Conservation (phyloP, 2,888 invertebrate genomes). For the Creontiades dilutus region DNA sequence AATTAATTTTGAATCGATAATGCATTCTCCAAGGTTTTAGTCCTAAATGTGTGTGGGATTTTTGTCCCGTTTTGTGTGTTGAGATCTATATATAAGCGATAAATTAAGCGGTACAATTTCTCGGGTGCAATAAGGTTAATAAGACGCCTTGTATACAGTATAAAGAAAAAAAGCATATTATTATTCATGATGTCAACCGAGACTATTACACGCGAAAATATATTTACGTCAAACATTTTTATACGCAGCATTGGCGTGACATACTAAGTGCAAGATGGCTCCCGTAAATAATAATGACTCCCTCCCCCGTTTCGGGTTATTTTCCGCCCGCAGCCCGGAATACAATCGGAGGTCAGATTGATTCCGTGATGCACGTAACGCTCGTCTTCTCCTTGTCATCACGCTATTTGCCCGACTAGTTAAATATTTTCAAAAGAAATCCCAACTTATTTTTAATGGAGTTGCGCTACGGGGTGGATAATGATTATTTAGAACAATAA, state of each 20-base stretch:
- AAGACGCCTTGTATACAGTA: too few species aligned
- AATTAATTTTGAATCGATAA: too few species aligned
- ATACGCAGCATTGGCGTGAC: conserved; percentile 2
- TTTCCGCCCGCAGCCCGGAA: not conserved
- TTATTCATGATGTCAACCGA: not conserved
- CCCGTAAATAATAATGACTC: conserved; percentile 1
- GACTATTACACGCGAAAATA: not conserved
- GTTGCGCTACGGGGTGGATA: not conserved
- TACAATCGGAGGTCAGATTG: conserved; percentile 26
- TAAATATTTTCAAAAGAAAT: conserved; percentile 9
- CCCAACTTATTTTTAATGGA: not conserved
- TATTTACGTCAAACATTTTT: not conserved
- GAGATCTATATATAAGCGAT: too few species aligned
- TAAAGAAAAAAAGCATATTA: too few species aligned
- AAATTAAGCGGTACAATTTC: too few species aligned
- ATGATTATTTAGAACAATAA: too few species aligned
- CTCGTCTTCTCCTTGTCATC: conserved; percentile 45
- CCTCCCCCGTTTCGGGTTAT: not conserved
- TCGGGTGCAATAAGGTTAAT: too few species aligned
- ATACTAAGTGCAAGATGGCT: not conserved
- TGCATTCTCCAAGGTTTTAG: too few species aligned
- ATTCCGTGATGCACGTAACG: conserved; percentile 58
- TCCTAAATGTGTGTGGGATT: too few species aligned
- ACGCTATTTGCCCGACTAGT: conserved; percentile 44
- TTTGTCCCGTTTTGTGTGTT: too few species aligned